Conservation (phyloP, 2,797 vertebrate species). For the Leptatherina wallacei region DNA sequence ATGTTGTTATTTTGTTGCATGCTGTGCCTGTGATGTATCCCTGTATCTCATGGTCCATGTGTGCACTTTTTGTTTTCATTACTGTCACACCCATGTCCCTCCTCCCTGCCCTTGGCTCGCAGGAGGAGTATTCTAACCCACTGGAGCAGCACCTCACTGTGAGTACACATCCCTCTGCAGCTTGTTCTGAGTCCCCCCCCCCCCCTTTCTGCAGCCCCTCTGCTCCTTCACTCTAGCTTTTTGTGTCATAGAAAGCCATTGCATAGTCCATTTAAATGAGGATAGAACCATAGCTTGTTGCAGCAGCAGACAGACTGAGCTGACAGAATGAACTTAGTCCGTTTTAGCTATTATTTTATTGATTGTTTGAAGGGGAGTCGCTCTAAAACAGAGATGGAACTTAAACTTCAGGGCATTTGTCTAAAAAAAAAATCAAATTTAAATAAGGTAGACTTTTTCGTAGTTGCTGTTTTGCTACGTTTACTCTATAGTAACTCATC, state of each 20-base stretch:
- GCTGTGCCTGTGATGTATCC: constrained; percentile 72
- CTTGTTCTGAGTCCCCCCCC: constrained; percentile 44
- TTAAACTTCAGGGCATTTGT: constrained; percentile 22
- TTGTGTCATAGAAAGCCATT: constrained; percentile 31
- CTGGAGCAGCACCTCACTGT: constrained; percentile 95
- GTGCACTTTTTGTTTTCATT: constrained; percentile 77
- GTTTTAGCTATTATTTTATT: constrained; percentile 20
- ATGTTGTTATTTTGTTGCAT: constrained; percentile 58
- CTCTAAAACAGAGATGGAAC: constrained; percentile 28
- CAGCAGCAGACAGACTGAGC: constrained; percentile 63
- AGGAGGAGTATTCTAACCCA: constrained; percentile 93
- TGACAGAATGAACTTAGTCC: constrained; percentile 26
- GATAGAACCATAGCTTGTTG: constrained; percentile 38
- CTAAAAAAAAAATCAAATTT: constrained; percentile 14
- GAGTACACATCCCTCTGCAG: constrained; percentile 84
- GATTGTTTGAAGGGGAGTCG: constrained; percentile 12
- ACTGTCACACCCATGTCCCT: constrained; percentile 66
- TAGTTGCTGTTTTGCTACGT: constrained; percentile 3
- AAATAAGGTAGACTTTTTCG: constrained; percentile 1
- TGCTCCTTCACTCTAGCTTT: constrained; percentile 28
- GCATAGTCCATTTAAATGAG: constrained; percentile 35
- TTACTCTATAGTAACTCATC: constrained; percentile 24
- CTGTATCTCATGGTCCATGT: constrained; percentile 67
- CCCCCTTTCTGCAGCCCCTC: constrained; percentile 15
- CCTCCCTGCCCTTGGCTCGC: constrained; percentile 66